These are phyloP conservation scores for Colostygia pectinataria DNA, from an alignment of 2,888 invertebrate species.

Conservation along the genomic window DNA sequence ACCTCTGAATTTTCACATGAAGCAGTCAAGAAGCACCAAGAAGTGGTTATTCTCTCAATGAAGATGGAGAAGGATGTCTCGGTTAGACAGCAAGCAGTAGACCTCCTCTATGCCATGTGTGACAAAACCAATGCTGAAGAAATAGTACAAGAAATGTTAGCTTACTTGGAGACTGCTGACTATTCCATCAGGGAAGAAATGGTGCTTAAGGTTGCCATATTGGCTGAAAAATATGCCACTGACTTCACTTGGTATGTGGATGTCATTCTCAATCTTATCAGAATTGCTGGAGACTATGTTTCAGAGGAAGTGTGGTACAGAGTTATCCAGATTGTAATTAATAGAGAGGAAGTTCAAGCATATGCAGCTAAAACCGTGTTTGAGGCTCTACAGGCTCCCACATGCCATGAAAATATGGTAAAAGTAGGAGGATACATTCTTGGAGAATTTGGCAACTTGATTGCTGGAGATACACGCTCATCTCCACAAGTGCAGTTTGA, in stretches of 20 bases:
- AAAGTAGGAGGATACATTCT: slow-evolving; percentile 99
- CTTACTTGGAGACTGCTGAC: slow-evolving; percentile 99
- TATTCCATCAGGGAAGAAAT: slow-evolving; percentile 99
- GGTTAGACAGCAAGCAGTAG: slow-evolving; percentile 98
- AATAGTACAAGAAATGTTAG: slow-evolving; percentile 99
- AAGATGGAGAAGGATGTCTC: slow-evolving; percentile 99
- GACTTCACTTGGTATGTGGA: slow-evolving; percentile 99
- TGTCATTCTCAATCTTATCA: slow-evolving; percentile 98
- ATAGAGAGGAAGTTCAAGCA: slow-evolving; percentile 99
- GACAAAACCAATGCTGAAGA: slow-evolving; percentile 99
- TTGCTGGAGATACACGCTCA: slow-evolving; percentile 98
- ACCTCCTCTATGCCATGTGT: slow-evolving; percentile 99
- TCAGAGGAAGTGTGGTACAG: slow-evolving; percentile 99
- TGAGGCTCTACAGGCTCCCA: slow-evolving; percentile 99
- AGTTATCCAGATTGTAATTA: slow-evolving; percentile 99
- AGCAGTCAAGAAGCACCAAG: slow-evolving; percentile 99
- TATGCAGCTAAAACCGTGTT: slow-evolving; percentile 99
- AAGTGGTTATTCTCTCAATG: slow-evolving; percentile 99
- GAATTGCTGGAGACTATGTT: slow-evolving; percentile 99
- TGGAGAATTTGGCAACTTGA: slow-evolving; percentile 99
- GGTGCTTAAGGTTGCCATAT: slow-evolving; percentile 99
- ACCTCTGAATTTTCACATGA: slow-evolving; percentile 99
- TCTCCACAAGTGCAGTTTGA: slow-evolving; percentile 99
- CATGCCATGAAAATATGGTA: slow-evolving; percentile 99
- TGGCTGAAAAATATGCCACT: slow-evolving; percentile 99